Base-by-base conservation (phyloP, 2,888 invertebrate species). In the Sthenelais limicola region DNA sequence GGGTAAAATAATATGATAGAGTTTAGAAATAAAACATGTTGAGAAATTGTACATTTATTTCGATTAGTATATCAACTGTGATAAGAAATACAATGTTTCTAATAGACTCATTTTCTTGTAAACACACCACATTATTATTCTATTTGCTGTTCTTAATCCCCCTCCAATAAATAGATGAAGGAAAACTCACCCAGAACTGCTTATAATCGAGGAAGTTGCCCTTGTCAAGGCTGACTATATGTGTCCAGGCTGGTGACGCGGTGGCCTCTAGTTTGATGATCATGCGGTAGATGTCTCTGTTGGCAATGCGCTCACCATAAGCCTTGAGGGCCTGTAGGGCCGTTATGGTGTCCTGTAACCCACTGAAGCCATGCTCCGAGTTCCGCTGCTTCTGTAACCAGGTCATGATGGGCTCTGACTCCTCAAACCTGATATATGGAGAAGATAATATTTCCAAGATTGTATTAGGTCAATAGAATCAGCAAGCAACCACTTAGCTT, bases 321-420 rank as follows among this genome's bases (percentile, higher is more conserved):
- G 80, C 80, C 62, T 95, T 94, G 35, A 97, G 89, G 0, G 96
- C 95, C 83, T 94, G 94, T 88, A 96, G 90, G 0, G 96, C 94
- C 81, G 94, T 91, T 76, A 94, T 93, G 0, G 96, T 94, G 87
- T 97, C 73, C 73, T 76, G 74, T 12, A 73, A 28, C 4, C 71
- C 71, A 32, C 24, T 58, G 52, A 77, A 78, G 24, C 71, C 78
- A 35, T n/a, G 28, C 5, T 71, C 72, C 24, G 54, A 26, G 52
- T 56, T 48, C 24, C 74, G 54, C 58, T 73, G 73, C 2, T 68
- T 62, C 58, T 77, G 77, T 26, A 77, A 30, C 74, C 76, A 77
- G n/a, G 35, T 68, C 74, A 76, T 73, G 33, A 77, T 77, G 38
- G 74, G 71, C 21, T 49, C 49, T 12, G 76, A 7, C 21, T 77